phyloP scores from a whole-genome alignment of 2,797 vertebrate species.

The Chelon labrosus region DNA sequence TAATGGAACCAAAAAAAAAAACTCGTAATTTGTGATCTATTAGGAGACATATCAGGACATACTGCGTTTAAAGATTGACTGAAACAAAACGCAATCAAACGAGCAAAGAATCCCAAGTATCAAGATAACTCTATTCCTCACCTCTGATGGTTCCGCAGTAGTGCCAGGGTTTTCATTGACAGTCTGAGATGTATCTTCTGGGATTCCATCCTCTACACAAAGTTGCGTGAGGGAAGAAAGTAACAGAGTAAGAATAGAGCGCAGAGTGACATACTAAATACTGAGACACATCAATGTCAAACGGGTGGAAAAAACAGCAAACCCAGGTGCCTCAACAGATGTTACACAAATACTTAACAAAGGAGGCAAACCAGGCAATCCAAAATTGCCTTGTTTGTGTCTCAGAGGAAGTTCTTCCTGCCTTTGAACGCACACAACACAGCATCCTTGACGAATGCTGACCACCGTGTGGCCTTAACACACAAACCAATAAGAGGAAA shows the following conservation, averaged over 20 bases:
- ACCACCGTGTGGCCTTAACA: not conserved
- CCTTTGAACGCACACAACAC: constrained; percentile 2
- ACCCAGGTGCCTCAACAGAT: constrained; percentile 3
- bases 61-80: no score
- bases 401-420: constrained; percentile 12
- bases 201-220: constrained; percentile 22
- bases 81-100: not conserved
- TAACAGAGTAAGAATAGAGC: constrained; percentile 22
- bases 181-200: not conserved
- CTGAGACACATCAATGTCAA: constrained; percentile 26
- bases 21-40: not conserved
- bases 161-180: not conserved
- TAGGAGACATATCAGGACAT: not conserved
- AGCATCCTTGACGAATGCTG: not conserved
- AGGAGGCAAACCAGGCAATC: not conserved
- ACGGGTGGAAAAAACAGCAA: constrained; percentile 2
- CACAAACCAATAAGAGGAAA: not conserved
- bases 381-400: constrained; percentile 7
- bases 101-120: not conserved
- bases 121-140: constrained; percentile 12
- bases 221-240: constrained; percentile 22
- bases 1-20: not conserved
- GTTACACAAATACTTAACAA: constrained; percentile 5
- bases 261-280: not conserved
- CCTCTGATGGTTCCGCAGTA: constrained; percentile 2